Conservation (phyloP, 2,113 vertebrate species). For the Sinocyclocheilus rhinocerous region DNA sequence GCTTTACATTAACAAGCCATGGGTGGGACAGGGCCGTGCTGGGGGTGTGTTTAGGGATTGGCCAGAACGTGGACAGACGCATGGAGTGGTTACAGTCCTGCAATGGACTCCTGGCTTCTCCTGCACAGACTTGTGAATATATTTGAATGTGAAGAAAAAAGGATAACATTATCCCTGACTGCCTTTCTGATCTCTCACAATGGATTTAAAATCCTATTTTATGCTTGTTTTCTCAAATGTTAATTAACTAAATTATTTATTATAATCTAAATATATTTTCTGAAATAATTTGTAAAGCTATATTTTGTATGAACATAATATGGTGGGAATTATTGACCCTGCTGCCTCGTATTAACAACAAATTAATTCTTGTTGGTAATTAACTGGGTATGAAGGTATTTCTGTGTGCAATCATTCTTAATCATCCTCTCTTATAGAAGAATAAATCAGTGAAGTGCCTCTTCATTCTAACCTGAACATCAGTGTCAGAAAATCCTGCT, state of each 20-base stretch:
- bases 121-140: slow-evolving; percentile 67
- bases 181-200: slow-evolving; percentile 54
- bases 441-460: slow-evolving; percentile 44
- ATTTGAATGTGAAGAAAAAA: slow-evolving; percentile 42
- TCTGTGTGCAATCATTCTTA: slow-evolving; percentile 33
- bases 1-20: slow-evolving; percentile 46
- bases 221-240: slow-evolving; percentile 60
- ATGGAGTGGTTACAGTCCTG: slow-evolving; percentile 24
- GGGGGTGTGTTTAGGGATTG: slow-evolving; percentile 51
- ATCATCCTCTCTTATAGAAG: slow-evolving; percentile 16
- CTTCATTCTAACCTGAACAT: slow-evolving; percentile 14
- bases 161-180: slow-evolving; percentile 41
- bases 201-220: slow-evolving; percentile 62
- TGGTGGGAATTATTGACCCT: slow-evolving; percentile 60
- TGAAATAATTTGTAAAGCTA: slow-evolving; percentile 72
- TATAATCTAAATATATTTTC: slow-evolving; percentile 73
- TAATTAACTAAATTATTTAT: slow-evolving; percentile 71
- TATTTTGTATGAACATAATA: slow-evolving; percentile 78
- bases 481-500: background rate
- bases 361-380: slow-evolving; percentile 28
- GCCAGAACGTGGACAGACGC: slow-evolving; percentile 36
- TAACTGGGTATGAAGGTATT: slow-evolving; percentile 26
- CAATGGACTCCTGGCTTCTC: slow-evolving; percentile 69
- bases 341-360: slow-evolving; percentile 23
- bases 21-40: slow-evolving; percentile 48